Percentiles rank a stretch among this genome's conserved stretches.
phyloP scores from a whole-genome alignment of 2,113 vertebrate genomes.

The Chunga burmeisteri region DNA sequence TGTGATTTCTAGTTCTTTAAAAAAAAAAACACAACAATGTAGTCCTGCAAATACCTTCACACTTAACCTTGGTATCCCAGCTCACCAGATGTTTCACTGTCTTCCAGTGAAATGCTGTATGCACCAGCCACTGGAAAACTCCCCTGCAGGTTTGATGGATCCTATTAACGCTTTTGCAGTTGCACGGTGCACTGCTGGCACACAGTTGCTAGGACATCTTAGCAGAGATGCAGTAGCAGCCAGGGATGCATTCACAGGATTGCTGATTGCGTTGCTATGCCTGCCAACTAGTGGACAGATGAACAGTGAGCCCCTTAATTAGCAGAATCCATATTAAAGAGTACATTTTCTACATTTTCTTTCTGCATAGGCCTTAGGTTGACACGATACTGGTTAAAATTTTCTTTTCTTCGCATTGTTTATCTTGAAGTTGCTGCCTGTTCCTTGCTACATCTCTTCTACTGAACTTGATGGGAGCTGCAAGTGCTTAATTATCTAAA shows the following conservation, averaged over 20 bases:
- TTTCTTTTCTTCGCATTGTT: neutral
- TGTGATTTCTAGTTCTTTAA: neutral
- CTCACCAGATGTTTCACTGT: neutral
- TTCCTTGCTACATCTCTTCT: neutral
- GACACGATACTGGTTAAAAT: neutral
- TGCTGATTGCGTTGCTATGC: neutral
- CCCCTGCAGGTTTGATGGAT: neutral
- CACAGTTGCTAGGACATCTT: neutral
- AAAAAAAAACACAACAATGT: no score
- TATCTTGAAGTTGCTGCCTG: neutral
- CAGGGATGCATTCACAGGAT: neutral
- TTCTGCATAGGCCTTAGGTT: neutral
- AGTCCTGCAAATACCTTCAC: neutral
- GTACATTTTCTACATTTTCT: neutral
- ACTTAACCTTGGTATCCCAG: neutral
- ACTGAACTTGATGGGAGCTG: neutral
- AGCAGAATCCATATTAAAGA: neutral
- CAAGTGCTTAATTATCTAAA: neutral
- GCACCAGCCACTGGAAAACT: neutral
- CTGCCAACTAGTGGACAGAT: slow-evolving; percentile 49
- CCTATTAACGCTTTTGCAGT: neutral
- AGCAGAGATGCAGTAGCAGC: neutral
- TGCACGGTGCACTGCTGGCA: neutral
- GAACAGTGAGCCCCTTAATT: neutral
- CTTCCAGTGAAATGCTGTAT: neutral